Percentiles rank a stretch among this genome's conserved stretches.
Conservation (phyloP, 2,888 invertebrate species). For the Lymantria monacha region DNA sequence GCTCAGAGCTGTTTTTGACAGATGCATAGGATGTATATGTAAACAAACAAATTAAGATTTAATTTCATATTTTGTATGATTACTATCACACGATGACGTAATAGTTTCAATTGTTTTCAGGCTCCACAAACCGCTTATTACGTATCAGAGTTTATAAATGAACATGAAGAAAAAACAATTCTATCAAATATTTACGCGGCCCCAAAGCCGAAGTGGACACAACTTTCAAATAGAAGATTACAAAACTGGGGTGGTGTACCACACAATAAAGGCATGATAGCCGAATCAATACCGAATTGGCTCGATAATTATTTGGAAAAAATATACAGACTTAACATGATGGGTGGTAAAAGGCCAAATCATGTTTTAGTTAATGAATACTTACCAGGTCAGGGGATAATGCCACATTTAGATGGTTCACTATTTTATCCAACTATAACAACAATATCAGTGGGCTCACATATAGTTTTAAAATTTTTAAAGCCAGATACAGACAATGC, state of each 20-base stretch:
- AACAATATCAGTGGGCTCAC: slow-evolving; percentile 95
- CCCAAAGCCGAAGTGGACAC: slow-evolving; percentile 98
- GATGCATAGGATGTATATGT: background rate
- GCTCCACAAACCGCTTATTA: slow-evolving; percentile 87
- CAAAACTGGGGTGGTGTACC: slow-evolving; percentile 99
- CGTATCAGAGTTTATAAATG: slow-evolving; percentile 92
- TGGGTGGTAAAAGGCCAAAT: slow-evolving; percentile 90
- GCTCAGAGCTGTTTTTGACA: background rate
- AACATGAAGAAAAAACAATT: slow-evolving; percentile 87
- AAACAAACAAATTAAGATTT: background rate
- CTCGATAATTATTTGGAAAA: slow-evolving; percentile 86
- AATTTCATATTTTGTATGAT: background rate
- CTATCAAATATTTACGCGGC: slow-evolving; percentile 88
- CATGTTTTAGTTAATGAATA: slow-evolving; percentile 98
- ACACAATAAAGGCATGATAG: slow-evolving; percentile 95
- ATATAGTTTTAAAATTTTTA: slow-evolving; percentile 94
- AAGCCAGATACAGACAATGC: slow-evolving; percentile 68
- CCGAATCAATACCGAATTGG: slow-evolving; percentile 94
- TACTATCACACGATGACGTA: background rate
- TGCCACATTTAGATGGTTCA: slow-evolving; percentile 98
- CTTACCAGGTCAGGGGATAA: slow-evolving; percentile 95
- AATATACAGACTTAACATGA: slow-evolving; percentile 86
- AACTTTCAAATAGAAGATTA: slow-evolving; percentile 93
- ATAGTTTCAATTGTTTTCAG: slow-evolving; percentile 43
- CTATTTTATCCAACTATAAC: slow-evolving; percentile 96